phyloP scores from a whole-genome alignment of 2,113 vertebrate species.

The Himantopus leucocephalus region DNA sequence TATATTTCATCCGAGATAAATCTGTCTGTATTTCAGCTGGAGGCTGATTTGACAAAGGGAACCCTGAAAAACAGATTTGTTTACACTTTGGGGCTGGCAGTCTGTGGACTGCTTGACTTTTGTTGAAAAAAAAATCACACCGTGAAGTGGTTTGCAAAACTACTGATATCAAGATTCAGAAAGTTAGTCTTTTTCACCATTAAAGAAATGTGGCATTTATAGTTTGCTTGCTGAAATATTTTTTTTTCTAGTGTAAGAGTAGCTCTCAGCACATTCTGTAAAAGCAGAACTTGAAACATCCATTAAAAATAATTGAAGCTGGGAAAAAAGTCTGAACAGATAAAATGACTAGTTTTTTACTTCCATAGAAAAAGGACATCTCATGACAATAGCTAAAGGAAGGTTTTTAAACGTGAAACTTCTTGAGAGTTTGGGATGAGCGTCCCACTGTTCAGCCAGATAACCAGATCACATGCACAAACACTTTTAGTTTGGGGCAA shows the following conservation, averaged over 20 bases:
- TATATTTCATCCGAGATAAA: not conserved
- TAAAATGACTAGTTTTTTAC: not conserved
- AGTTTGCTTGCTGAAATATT: not conserved
- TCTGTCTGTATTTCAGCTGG: not conserved
- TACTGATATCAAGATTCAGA: not conserved
- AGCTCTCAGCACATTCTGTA: not conserved
- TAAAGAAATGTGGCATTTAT: not conserved
- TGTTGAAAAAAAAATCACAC: not conserved
- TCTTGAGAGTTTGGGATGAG: rapidly evolving
- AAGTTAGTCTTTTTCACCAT: not conserved
- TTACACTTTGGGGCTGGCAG: not conserved
- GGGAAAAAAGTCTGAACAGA: not conserved
- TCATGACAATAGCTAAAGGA: not conserved
- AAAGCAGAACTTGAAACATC: not conserved
- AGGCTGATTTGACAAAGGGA: constrained; percentile 19
- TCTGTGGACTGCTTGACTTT: not conserved
- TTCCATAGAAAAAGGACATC: not conserved
- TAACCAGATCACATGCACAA: not conserved
- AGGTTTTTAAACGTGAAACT: not conserved
- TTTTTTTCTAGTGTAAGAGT: not conserved
- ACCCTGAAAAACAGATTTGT: constrained; percentile 9
- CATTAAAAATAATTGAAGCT: constrained; percentile 20
- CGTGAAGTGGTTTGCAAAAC: not conserved
- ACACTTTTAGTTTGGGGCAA: not conserved
- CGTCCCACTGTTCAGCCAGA: not conserved